phyloP scores from a whole-genome alignment of 2,888 invertebrate genomes.

The Miltochrista miniata region DNA sequence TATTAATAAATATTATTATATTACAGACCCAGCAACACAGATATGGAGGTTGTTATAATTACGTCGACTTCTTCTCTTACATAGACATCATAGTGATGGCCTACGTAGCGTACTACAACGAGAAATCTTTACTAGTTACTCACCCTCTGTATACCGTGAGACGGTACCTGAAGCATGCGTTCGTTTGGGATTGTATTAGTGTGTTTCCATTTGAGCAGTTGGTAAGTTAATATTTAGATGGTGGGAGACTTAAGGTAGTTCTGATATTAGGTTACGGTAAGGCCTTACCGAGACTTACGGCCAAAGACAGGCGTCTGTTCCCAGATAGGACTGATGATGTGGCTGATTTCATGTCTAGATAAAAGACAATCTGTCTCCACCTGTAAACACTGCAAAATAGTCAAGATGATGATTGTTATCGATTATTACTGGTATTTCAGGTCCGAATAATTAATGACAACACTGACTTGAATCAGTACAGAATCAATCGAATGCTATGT shows the following conservation, averaged over 20 bases:
- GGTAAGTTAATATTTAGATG: conserved; percentile 42
- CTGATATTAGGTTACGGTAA: background rate
- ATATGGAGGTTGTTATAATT: conserved; percentile 41
- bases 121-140: conserved; percentile 68
- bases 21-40: conserved; percentile 61
- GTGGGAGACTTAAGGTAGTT: no score
- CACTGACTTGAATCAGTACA: conserved; percentile 61
- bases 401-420: no score
- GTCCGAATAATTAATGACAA: conserved; percentile 62
- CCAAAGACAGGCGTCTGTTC: no score
- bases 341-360: no score
- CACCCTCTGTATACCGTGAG: conserved; percentile 72
- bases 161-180: conserved; percentile 65
- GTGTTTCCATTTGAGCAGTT: conserved; percentile 71
- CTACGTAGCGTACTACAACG: conserved; percentile 77
- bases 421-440: no score
- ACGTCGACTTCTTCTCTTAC: conserved; percentile 57
- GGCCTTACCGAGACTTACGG: no score
- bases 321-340: no score
- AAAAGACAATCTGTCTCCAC: no score
- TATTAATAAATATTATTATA: background rate
- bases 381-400: no score
- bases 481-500: conserved; percentile 67
- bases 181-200: conserved; percentile 66
- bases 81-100: conserved; percentile 71